These are phyloP conservation scores for Pristionchus mayeri DNA, from an alignment of 2,888 invertebrate species.

Conservation along the genomic window DNA sequence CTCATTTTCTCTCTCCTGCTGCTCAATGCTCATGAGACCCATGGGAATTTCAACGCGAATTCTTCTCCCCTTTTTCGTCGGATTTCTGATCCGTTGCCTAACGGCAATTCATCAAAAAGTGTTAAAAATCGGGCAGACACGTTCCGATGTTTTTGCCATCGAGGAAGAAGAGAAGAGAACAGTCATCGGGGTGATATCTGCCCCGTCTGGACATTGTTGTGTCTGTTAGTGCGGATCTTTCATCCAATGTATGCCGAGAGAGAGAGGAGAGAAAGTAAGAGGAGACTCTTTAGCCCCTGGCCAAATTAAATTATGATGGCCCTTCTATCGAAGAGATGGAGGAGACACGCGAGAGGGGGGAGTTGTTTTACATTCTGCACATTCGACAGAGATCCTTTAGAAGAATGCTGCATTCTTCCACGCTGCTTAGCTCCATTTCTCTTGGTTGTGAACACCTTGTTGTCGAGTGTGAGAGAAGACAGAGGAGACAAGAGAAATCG, in stretches of 20 bases:
- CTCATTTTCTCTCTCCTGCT: background rate
- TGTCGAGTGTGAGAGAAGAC: background rate
- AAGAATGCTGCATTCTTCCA: background rate
- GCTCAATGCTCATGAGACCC: slow-evolving; percentile 4
- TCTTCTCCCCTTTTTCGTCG: background rate
- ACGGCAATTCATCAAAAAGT: background rate
- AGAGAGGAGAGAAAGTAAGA: background rate
- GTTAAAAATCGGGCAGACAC: background rate
- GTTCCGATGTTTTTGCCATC: background rate
- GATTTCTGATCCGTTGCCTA: background rate
- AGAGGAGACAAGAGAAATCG: background rate
- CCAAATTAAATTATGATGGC: slow-evolving; percentile 8
- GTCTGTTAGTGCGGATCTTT: background rate
- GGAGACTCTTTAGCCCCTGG: slow-evolving; percentile 18
- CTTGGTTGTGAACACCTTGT: background rate
- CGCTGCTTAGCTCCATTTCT: background rate
- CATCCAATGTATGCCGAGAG: background rate
- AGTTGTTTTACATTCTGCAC: too few species aligned
- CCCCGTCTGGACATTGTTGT: background rate
- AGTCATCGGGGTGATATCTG: slow-evolving; percentile 2
- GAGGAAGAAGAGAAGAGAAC: background rate
- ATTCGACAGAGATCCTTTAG: slow-evolving; percentile 15
- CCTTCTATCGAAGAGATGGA: background rate
- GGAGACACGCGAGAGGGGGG: background rate
- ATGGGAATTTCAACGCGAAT: background rate